These are phyloP conservation scores for Pteria penguin DNA, from an alignment of 2,888 invertebrate species.

Conservation along the genomic window DNA sequence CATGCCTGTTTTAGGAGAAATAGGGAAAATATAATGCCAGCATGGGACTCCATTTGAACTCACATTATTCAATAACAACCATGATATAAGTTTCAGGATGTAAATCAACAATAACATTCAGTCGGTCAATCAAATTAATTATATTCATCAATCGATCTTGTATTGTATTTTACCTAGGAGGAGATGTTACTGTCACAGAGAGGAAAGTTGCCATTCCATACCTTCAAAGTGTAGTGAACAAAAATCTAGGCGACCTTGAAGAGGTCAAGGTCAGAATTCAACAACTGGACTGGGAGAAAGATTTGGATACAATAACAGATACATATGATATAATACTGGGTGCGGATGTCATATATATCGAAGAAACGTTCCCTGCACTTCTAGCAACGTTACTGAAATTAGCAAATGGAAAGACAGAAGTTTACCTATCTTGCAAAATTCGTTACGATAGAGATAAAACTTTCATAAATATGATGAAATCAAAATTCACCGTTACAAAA, in stretches of 20 bases:
- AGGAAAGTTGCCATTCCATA: slow-evolving; percentile 62
- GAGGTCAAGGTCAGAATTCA: slow-evolving; percentile 43
- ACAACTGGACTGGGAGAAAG: slow-evolving; percentile 74
- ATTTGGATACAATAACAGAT: slow-evolving; percentile 47
- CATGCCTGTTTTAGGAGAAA: too few relatives aligned
- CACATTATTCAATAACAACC: too few relatives aligned
- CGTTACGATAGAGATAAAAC: slow-evolving; percentile 73
- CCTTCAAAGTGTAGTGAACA: slow-evolving; percentile 58
- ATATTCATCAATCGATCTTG: too few relatives aligned
- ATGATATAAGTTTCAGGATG: too few relatives aligned
- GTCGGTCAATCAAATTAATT: too few relatives aligned
- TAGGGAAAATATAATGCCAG: too few relatives aligned
- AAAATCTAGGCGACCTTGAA: slow-evolving; percentile 51
- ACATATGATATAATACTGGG: slow-evolving; percentile 76
- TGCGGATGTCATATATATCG: slow-evolving; percentile 79
- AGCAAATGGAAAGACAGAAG: slow-evolving; percentile 53
- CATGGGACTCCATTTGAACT: too few relatives aligned
- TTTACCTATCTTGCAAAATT: slow-evolving; percentile 74
- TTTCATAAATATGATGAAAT: slow-evolving; percentile 67
- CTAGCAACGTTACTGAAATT: slow-evolving; percentile 64
- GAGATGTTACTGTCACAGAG: slow-evolving; percentile 72
- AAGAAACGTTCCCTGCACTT: slow-evolving; percentile 76
- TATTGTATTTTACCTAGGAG: slow-evolving; percentile 57
- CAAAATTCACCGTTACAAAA: slow-evolving; percentile 61
- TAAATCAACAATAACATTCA: too few relatives aligned